These are phyloP conservation scores for Ichneumon xanthorius DNA, from an alignment of 2,888 invertebrate species.

Conservation along the genomic window DNA sequence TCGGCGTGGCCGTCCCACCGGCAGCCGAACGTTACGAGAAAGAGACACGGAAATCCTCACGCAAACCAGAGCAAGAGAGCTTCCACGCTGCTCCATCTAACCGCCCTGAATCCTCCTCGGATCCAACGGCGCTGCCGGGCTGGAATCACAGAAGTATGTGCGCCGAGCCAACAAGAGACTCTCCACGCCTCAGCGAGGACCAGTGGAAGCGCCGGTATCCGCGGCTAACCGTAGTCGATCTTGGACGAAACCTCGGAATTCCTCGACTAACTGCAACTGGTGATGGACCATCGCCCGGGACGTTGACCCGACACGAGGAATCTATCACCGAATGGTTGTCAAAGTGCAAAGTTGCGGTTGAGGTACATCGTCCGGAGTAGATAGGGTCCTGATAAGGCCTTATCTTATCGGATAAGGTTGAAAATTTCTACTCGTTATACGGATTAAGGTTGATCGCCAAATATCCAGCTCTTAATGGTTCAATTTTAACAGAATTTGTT, in stretches of 20 bases:
- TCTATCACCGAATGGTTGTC: conserved; percentile 1
- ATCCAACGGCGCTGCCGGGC: neutral
- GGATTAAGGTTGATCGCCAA: too few species aligned
- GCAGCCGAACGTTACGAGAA: conserved; percentile 14
- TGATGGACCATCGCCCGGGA: neutral
- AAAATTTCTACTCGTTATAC: too few species aligned
- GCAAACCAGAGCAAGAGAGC: conserved; percentile 51
- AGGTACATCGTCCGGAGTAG: too few species aligned
- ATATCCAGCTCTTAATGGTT: too few species aligned
- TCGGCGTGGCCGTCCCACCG: conserved; percentile 37
- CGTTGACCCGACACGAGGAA: conserved; percentile 4
- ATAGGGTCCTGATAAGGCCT: too few species aligned
- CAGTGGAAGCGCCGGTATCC: neutral
- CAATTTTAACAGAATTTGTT: too few species aligned
- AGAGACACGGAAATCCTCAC: conserved; percentile 30
- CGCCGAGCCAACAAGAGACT: conserved; percentile 21
- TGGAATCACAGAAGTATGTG: conserved; percentile 25
- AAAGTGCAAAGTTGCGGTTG: neutral
- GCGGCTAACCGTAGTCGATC: conserved; percentile 36
- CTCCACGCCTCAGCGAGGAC: conserved; percentile 6
- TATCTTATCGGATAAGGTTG: too few species aligned
- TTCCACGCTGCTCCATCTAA: conserved; percentile 11
- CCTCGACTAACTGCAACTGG: conserved; percentile 3
- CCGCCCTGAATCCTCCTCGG: neutral
- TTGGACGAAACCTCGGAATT: conserved; percentile 9